Conservation (phyloP, 2,113 vertebrate species). For the Menura novaehollandiae region DNA sequence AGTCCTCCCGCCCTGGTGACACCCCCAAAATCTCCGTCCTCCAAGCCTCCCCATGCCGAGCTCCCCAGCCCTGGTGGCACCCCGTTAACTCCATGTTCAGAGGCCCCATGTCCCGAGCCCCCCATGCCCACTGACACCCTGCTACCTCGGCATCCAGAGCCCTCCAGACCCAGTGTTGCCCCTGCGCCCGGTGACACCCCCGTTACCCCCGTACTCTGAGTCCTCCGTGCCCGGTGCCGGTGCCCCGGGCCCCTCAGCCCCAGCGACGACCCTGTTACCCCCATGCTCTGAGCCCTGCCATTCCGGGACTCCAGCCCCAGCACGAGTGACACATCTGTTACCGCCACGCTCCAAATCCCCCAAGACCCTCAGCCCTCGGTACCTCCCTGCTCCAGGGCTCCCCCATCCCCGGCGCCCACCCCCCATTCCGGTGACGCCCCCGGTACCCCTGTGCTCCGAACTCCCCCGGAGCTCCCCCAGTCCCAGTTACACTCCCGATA, state of each 20-base stretch:
- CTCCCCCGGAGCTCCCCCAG: neutral
- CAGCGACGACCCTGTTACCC: too few species aligned
- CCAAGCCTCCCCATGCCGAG: neutral
- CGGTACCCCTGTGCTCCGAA: fast-evolving
- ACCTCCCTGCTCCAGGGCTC: neutral
- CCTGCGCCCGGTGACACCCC: neutral
- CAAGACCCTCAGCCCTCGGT: neutral
- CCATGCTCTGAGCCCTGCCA: neutral
- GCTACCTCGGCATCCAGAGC: neutral
- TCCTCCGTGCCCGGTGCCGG: neutral
- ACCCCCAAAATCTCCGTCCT: too few species aligned
- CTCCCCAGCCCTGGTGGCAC: too few species aligned
- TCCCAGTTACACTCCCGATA: too few species aligned
- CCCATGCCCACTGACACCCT: too few species aligned
- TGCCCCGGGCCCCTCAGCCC: neutral
- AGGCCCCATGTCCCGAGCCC: too few species aligned
- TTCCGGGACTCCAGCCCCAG: too few species aligned
- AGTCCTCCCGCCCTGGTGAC: too few species aligned
- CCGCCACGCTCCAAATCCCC: too few species aligned
- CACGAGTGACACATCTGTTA: neutral
- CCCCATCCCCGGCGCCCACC: neutral
- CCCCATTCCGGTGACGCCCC: too few species aligned
- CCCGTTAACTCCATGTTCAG: neutral
- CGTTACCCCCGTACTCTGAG: fast-evolving
- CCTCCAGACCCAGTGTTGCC: fast-evolving